Evolutionary conservation across 2,888 invertebrate species (phyloP).

Genomic region (Tuta absoluta): DNA sequence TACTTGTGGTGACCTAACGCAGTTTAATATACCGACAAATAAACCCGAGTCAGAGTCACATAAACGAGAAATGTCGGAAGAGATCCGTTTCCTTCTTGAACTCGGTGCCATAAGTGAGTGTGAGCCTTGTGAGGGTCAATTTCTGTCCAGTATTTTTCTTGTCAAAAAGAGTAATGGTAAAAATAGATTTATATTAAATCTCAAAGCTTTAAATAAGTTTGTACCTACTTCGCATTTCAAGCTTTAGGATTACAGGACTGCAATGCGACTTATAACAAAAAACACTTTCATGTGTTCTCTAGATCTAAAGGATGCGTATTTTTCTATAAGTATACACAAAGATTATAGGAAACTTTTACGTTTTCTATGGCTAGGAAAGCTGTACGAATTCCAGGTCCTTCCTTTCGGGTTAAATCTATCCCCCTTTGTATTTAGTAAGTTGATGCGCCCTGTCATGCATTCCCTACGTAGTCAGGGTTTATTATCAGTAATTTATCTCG

Average conservation of each 20-base stretch:
- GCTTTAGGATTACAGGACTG: conserved; percentile 18
- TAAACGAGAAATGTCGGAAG: neutral
- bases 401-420: conserved; percentile 15
- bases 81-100: neutral
- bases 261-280: conserved; percentile 2
- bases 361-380: neutral
- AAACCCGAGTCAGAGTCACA: neutral
- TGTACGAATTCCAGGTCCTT: conserved; percentile 16
- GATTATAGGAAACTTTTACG: conserved; percentile 11
- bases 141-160: conserved; percentile 15
- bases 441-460: conserved; percentile 12
- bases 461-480: neutral
- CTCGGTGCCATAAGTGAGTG: conserved; percentile 13
- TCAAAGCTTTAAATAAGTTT: conserved; percentile 16
- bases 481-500: conserved; percentile 12
- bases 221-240: conserved; percentile 12
- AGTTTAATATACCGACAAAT: neutral
- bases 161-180: conserved; percentile 7
- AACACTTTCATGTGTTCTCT: conserved; percentile 6
- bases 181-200: conserved; percentile 22
- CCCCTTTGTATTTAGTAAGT: conserved; percentile 19
- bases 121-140: conserved; percentile 13
- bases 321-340: conserved; percentile 11
- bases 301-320: too few species aligned
- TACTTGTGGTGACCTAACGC: neutral